phyloP scores from a whole-genome alignment of 2,888 invertebrate species.

The Drosophila leonis region DNA sequence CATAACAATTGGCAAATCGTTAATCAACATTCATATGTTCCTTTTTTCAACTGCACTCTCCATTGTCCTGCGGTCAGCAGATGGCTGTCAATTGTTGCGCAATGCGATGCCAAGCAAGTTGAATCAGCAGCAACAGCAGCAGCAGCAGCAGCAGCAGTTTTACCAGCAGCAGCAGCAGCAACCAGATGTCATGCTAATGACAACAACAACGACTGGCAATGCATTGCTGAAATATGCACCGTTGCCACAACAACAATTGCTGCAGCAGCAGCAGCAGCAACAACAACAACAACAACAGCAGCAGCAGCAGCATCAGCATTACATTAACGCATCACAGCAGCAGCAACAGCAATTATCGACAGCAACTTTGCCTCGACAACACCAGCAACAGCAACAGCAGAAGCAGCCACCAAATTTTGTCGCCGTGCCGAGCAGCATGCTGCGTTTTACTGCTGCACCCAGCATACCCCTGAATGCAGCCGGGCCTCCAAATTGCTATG shows the following conservation, averaged over 20 bases:
- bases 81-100: slow-evolving; percentile 84
- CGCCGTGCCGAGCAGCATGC: slow-evolving; percentile 81
- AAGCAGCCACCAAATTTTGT: slow-evolving; percentile 70
- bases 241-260: slow-evolving; percentile 54
- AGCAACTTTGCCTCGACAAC: slow-evolving; percentile 72
- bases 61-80: slow-evolving; percentile 70
- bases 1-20: slow-evolving; percentile 68
- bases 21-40: slow-evolving; percentile 69
- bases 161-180: slow-evolving; percentile 63
- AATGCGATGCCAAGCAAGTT: slow-evolving; percentile 80
- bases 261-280: slow-evolving; percentile 42
- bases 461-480: slow-evolving; percentile 54
- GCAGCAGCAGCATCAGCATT: slow-evolving; percentile 48
- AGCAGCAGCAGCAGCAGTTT: slow-evolving; percentile 59
- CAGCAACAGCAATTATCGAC: slow-evolving; percentile 74
- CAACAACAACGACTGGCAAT: slow-evolving; percentile 75
- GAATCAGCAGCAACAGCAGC: slow-evolving; percentile 63
- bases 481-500: slow-evolving; percentile 76
- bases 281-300: slow-evolving; percentile 27
- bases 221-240: slow-evolving; percentile 63
- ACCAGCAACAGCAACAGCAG: not conserved
- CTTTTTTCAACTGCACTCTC: slow-evolving; percentile 31
- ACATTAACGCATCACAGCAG: slow-evolving; percentile 70
- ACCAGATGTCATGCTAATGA: slow-evolving; percentile 81
- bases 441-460: slow-evolving; percentile 71